Percentiles rank a stretch among this genome's conserved stretches.
Conservation (phyloP, 1,140 invertebrate genomes). For the Diorhabda carinulata region DNA sequence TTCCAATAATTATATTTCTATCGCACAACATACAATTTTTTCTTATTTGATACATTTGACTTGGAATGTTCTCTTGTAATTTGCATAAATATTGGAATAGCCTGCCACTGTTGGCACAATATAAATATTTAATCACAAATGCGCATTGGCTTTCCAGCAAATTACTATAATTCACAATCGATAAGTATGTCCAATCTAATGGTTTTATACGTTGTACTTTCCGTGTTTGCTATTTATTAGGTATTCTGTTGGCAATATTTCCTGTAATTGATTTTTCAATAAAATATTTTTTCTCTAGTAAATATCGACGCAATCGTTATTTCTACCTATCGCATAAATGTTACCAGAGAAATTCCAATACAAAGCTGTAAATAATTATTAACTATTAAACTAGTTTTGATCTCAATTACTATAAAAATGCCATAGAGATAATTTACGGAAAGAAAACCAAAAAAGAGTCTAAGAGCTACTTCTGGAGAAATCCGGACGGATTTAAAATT, state of each 20-base stretch:
- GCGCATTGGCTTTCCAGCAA: slow-evolving; percentile 35
- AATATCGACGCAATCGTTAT: slow-evolving; percentile 8
- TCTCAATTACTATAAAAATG: too few relatives aligned
- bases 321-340: background rate
- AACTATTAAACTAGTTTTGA: background rate
- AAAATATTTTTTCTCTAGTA: slow-evolving; percentile 24
- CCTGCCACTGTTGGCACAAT: background rate
- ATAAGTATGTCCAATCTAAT: slow-evolving; percentile 29
- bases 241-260: slow-evolving; percentile 36
- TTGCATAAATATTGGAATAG: background rate
- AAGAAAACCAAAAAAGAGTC: too few relatives aligned
- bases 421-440: too few relatives aligned
- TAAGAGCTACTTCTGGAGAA: too few relatives aligned
- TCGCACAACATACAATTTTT: too few relatives aligned
- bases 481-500: too few relatives aligned
- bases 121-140: slow-evolving; percentile 36
- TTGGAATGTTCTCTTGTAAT: background rate
- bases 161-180: slow-evolving; percentile 36
- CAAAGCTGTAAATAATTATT: background rate
- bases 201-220: slow-evolving; percentile 27
- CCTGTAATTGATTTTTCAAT: slow-evolving; percentile 36
- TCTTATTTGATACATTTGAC: too few relatives aligned
- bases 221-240: slow-evolving; percentile 37
- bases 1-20: too few relatives aligned
- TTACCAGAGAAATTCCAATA: background rate